These are phyloP conservation scores for Drosophila differens DNA, from an alignment of 2,888 invertebrate genomes.

Conservation along the genomic window DNA sequence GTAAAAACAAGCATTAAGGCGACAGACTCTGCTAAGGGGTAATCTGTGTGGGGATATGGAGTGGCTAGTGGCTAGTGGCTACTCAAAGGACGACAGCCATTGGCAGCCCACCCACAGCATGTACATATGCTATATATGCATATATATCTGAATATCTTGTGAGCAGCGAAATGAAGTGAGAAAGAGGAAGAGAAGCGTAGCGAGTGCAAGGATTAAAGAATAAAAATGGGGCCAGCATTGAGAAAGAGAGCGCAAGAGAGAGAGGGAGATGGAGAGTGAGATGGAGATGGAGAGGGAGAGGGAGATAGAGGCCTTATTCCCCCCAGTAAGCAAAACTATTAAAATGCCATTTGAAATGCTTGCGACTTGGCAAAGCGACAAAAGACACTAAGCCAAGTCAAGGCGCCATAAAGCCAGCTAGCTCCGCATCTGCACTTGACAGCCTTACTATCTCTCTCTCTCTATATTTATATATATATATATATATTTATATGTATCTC, in stretches of 20 bases:
- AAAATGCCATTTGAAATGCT: conserved; percentile 71
- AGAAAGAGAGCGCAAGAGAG: no score
- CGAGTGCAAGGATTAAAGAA: background rate
- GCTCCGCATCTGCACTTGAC: conserved; percentile 16
- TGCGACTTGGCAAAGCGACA: conserved; percentile 53
- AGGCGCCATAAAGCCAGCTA: conserved; percentile 8
- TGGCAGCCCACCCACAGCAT: conserved; percentile 23
- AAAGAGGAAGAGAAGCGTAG: background rate
- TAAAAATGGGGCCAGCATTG: no score
- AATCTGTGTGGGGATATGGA: background rate
- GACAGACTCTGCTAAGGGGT: background rate
- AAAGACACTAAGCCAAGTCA: conserved; percentile 17
- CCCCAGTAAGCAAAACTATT: conserved; percentile 60
- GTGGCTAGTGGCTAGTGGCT: background rate
- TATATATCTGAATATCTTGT: conserved; percentile 27
- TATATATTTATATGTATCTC: no score
- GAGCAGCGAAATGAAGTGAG: conserved; percentile 33
- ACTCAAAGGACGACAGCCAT: conserved; percentile 27
- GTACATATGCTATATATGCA: conserved; percentile 1
- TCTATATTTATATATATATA: no score
- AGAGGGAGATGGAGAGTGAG: background rate
- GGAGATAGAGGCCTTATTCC: background rate
- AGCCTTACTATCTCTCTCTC: background rate
- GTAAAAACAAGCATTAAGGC: conserved; percentile 5
- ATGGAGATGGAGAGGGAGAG: background rate